Percentiles rank a stretch among this genome's conserved stretches.
These are phyloP conservation scores for Delichon dasypus DNA, from an alignment of 2,797 vertebrate species.

Conservation along the genomic window DNA sequence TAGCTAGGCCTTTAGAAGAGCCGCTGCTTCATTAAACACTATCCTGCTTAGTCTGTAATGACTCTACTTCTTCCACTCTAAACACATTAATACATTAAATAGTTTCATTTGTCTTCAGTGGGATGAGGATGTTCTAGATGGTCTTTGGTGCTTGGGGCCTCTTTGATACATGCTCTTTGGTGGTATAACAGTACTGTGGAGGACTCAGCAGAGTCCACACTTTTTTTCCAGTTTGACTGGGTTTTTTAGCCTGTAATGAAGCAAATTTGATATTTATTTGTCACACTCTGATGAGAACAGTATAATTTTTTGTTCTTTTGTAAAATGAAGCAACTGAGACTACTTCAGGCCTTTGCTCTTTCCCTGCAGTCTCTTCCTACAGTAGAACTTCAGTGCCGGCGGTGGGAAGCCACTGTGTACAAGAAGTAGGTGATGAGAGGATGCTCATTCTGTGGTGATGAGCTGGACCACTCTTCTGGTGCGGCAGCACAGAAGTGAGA, in stretches of 20 bases:
- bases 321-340: not conserved
- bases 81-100: not conserved
- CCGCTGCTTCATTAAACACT: constrained; percentile 36
- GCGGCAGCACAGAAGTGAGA: not conserved
- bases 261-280: not conserved
- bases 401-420: not conserved
- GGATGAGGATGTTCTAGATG: not conserved
- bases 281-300: not conserved
- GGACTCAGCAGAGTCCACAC: not conserved
- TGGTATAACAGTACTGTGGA: not conserved
- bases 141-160: not conserved
- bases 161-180: not conserved
- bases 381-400: accelerated
- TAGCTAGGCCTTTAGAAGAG: constrained; percentile 1
- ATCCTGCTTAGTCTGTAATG: not conserved
- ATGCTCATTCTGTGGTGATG: not conserved
- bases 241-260: not conserved
- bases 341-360: not conserved
- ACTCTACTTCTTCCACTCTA: not conserved
- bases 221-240: not conserved
- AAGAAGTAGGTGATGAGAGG: not conserved
- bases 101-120: not conserved
- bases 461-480: not conserved
- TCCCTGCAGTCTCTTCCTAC: not conserved
- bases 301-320: not conserved